Evolutionary conservation across 1,140 invertebrate species (phyloP).

Genomic region (Leptopilina clavipes): DNA sequence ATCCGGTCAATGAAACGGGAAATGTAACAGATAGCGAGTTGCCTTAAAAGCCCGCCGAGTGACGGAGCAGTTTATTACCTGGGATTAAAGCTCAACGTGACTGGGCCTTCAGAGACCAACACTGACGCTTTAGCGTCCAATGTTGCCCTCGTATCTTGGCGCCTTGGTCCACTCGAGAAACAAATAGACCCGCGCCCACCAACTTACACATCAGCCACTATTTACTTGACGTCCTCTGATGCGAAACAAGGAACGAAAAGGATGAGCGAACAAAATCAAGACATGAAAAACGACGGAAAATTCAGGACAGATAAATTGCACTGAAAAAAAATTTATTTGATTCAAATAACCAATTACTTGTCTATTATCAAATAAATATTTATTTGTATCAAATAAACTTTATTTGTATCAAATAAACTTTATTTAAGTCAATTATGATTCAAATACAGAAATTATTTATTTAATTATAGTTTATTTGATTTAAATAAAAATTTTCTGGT

Average conservation of each 20-base stretch:
- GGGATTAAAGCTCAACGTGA: conserved; percentile 63
- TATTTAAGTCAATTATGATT: too few relatives aligned
- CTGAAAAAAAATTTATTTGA: too few relatives aligned
- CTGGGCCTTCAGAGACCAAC: conserved; percentile 51
- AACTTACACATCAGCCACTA: conserved; percentile 34
- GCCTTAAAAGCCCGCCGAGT: conserved; percentile 42
- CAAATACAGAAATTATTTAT: too few relatives aligned
- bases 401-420: too few relatives aligned
- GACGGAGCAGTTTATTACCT: conserved; percentile 61
- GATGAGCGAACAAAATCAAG: not conserved
- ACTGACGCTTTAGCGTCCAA: not conserved
- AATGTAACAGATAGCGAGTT: conserved; percentile 56
- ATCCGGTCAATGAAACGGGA: conserved; percentile 36
- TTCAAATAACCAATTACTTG: too few relatives aligned
- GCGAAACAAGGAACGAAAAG: not conserved
- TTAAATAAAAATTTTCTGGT: too few relatives aligned
- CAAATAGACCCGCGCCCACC: conserved; percentile 1
- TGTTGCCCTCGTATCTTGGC: conserved; percentile 13
- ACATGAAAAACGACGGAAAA: not conserved
- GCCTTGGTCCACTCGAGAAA: not conserved
- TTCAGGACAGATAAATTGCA: too few relatives aligned
- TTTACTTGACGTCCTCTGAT: not conserved
- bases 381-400: too few relatives aligned
- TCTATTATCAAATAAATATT: too few relatives aligned
- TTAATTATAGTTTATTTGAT: too few relatives aligned